Conservation (phyloP, 2,888 invertebrate genomes). For the Perdita meconis region DNA sequence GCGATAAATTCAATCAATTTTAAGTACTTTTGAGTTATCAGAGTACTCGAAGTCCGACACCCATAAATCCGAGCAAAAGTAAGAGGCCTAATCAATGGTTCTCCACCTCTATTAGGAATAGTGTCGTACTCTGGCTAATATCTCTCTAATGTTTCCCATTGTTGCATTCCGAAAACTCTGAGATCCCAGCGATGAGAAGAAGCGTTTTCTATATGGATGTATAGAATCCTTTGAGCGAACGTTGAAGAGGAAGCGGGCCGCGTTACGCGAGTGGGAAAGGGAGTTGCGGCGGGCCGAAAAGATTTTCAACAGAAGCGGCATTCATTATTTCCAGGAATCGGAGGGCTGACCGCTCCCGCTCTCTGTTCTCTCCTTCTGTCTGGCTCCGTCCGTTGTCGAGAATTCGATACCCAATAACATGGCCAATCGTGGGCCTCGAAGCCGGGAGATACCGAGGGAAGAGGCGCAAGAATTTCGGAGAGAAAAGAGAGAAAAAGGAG, state of each 20-base stretch:
- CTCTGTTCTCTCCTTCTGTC: constrained; percentile 38
- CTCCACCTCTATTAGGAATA: not conserved
- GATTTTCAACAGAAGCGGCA: constrained; percentile 79
- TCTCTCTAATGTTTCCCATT: not conserved
- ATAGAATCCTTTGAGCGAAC: constrained; percentile 3
- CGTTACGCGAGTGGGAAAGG: constrained; percentile 46
- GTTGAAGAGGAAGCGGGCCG: constrained; percentile 33
- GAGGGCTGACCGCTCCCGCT: constrained; percentile 56
- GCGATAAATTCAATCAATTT: too few species aligned
- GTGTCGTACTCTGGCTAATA: not conserved
- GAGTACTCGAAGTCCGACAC: too few species aligned
- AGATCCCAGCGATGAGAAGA: constrained; percentile 34
- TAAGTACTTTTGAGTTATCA: too few species aligned
- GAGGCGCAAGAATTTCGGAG: constrained; percentile 54
- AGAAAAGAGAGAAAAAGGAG: constrained; percentile 19
- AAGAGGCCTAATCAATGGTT: too few species aligned
- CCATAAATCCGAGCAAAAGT: too few species aligned
- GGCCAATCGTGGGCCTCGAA: constrained; percentile 41
- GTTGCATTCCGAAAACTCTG: constrained; percentile 16
- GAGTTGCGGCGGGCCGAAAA: constrained; percentile 60
- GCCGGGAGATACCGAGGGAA: constrained; percentile 28
- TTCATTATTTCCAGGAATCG: constrained; percentile 80
- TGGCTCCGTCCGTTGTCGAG: constrained; percentile 57
- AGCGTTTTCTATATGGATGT: constrained; percentile 21
- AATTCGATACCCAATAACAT: constrained; percentile 71